A percentile compares a stretch with the other conserved stretches of the same genome.
These are phyloP conservation scores for Oreochromis grahami DNA, from an alignment of 2,797 vertebrate species.

Conservation along the genomic window DNA sequence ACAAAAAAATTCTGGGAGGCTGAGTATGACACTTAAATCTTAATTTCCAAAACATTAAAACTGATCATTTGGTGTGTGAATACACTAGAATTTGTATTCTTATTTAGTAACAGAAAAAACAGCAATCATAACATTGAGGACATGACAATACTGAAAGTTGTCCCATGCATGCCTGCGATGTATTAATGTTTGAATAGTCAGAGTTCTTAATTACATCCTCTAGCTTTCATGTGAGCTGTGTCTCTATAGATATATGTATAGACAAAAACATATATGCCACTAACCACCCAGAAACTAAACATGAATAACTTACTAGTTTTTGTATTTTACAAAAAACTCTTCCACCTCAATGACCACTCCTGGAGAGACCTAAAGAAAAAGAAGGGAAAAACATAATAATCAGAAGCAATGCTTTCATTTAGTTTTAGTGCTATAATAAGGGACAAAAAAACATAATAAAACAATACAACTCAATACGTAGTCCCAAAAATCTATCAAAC, in stretches of 20 bases:
- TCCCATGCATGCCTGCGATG: neutral
- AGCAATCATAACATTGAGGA: neutral
- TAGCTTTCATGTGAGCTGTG: neutral
- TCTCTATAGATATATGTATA: neutral
- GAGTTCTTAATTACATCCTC: neutral
- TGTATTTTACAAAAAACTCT: constrained; percentile 99
- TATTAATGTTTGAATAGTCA: neutral
- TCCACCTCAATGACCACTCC: constrained; percentile 89
- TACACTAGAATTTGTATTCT: neutral
- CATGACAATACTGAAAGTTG: neutral
- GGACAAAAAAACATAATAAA: accelerated
- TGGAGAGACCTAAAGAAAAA: constrained; percentile 80
- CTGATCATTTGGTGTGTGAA: neutral
- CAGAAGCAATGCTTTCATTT: neutral
- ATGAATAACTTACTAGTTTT: constrained; percentile 92
- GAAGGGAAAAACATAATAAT: neutral
- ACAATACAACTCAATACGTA: neutral
- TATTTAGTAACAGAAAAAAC: neutral
- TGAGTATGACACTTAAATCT: constrained; percentile 11
- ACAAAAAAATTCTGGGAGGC: constrained; percentile 10
- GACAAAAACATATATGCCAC: neutral
- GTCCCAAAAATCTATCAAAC: neutral
- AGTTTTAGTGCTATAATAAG: neutral
- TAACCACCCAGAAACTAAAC: neutral
- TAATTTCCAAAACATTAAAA: neutral